Evolutionary conservation across 2,797 vertebrate genomes (phyloP).

Genomic region (Alcedo quadribrachys): DNA sequence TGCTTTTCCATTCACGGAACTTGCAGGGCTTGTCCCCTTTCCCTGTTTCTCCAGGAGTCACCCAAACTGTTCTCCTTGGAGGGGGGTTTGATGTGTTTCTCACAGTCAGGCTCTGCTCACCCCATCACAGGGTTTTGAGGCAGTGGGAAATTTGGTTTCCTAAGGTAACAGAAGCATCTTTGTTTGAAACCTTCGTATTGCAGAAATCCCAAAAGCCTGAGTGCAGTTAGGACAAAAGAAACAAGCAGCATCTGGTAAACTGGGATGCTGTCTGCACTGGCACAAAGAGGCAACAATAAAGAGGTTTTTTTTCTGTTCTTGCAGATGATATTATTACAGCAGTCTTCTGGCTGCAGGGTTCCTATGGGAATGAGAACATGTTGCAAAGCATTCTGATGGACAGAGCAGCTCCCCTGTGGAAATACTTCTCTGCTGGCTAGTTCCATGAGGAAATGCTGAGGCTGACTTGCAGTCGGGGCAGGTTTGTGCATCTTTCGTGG

Average conservation of each 20-base stretch:
- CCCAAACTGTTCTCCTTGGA: not conserved
- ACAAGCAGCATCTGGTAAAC: constrained; percentile 76
- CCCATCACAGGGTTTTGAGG: not conserved
- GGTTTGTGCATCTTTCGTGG: constrained; percentile 10
- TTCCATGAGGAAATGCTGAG: constrained; percentile 5
- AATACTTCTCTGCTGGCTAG: constrained; percentile 59
- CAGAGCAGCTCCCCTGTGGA: constrained; percentile 70
- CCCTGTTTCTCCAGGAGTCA: not conserved
- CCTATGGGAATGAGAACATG: constrained; percentile 67
- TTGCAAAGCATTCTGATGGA: constrained; percentile 64
- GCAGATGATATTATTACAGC: constrained; percentile 76
- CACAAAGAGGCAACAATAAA: constrained; percentile 64
- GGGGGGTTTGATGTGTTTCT: not conserved
- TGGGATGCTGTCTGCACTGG: constrained; percentile 60
- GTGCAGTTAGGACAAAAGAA: constrained; percentile 65
- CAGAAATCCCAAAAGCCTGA: constrained; percentile 29
- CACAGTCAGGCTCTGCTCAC: not conserved
- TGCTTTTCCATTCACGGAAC: constrained; percentile 31
- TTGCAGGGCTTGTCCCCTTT: constrained; percentile 2
- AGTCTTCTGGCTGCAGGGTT: constrained; percentile 72
- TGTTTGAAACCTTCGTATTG: constrained; percentile 64
- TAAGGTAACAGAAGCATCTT: constrained; percentile 62
- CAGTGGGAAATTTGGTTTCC: constrained; percentile 25
- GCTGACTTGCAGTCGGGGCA: constrained; percentile 12
- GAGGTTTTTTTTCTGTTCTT: constrained; percentile 65